These are phyloP conservation scores for Cancer borealis DNA, from an alignment of 2,888 invertebrate genomes.

Conservation along the genomic window DNA sequence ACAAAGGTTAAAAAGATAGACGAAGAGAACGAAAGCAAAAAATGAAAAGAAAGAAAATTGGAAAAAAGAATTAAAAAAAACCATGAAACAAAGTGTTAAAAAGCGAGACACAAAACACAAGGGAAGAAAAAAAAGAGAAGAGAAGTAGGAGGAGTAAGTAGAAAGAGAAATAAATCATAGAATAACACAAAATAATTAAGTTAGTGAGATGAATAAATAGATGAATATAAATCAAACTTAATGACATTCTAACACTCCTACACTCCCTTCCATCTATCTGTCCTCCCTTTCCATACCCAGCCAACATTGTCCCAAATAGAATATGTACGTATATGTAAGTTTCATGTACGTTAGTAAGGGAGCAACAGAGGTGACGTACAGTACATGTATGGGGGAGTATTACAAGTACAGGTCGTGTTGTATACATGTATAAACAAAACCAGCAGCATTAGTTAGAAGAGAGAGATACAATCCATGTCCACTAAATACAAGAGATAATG, in stretches of 20 bases:
- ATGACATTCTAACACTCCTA: neutral
- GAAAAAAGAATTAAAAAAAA: neutral
- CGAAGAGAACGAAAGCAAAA: neutral
- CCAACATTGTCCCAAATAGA: constrained; percentile 16
- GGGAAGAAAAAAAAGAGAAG: neutral
- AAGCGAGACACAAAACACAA: neutral
- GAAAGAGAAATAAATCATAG: neutral
- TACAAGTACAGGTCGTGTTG: neutral
- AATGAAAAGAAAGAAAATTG: neutral
- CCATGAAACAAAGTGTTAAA: neutral
- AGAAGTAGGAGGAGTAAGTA: neutral
- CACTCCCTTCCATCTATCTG: neutral
- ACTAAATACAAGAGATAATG: neutral
- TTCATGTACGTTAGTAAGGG: neutral
- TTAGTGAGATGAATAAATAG: neutral
- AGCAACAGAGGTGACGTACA: neutral
- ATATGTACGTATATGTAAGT: constrained; percentile 30
- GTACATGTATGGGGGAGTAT: neutral
- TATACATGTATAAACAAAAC: neutral
- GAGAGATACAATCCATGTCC: neutral
- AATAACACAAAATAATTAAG: neutral
- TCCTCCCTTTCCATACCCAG: neutral
- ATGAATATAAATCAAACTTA: neutral
- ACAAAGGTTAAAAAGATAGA: neutral
- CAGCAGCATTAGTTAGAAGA: neutral